These are phyloP conservation scores for Passerina amoena DNA, from an alignment of 2,113 vertebrate species.

Conservation along the genomic window DNA sequence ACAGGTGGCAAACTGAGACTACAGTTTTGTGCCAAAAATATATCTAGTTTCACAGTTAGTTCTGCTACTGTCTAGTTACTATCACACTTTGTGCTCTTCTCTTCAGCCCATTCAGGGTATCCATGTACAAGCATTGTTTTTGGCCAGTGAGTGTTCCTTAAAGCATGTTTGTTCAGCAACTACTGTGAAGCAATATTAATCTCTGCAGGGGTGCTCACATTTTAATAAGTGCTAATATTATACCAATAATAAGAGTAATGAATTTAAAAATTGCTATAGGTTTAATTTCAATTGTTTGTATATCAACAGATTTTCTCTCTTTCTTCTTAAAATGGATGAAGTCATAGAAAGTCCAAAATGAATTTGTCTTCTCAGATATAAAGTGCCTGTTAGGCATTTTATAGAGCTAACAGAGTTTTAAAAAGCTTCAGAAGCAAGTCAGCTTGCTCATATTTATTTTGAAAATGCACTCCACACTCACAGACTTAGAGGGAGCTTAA, in stretches of 20 bases:
- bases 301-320: not conserved
- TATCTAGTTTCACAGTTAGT: constrained; percentile 1
- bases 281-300: not conserved
- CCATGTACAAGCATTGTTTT: not conserved
- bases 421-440: constrained; percentile 19
- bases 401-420: not conserved
- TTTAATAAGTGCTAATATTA: not conserved
- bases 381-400: constrained; percentile 7
- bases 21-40: constrained; percentile 36
- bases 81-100: not conserved
- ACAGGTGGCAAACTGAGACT: constrained; percentile 70
- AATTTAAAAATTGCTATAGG: not conserved
- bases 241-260: not conserved
- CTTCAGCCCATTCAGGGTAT: not conserved
- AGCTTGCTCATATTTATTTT: constrained; percentile 53
- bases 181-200: not conserved
- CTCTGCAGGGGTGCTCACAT: not conserved
- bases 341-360: not conserved
- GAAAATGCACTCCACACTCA: constrained; percentile 50
- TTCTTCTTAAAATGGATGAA: not conserved
- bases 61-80: not conserved
- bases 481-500: constrained; percentile 60
- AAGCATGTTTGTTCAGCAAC: not conserved
- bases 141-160: not conserved
- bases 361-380: not conserved